Evolutionary conservation across 2,888 invertebrate genomes (phyloP).

Genomic region (Limulus polyphemus): DNA sequence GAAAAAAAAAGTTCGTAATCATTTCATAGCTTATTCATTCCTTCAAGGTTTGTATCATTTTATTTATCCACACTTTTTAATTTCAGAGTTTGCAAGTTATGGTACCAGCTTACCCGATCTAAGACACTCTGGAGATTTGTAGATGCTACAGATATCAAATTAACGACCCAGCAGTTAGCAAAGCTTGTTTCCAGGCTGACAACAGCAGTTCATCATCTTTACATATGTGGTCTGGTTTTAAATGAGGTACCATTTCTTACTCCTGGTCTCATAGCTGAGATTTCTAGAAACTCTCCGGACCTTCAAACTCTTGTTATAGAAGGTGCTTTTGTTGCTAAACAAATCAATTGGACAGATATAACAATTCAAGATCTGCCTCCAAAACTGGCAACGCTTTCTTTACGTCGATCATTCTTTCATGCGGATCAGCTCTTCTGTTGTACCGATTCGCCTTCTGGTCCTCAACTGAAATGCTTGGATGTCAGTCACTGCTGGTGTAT

Average conservation of each 20-base stretch:
- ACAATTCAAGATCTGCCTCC: neutral
- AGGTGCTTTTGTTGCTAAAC: slow-evolving; percentile 1
- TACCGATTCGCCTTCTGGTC: neutral
- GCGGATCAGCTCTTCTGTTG: neutral
- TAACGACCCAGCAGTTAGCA: neutral
- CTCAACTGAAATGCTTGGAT: neutral
- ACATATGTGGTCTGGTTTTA: neutral
- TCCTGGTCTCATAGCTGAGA: neutral
- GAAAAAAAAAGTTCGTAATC: too few species aligned
- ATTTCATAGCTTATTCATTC: too few species aligned
- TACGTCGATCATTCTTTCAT: neutral
- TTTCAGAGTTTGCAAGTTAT: neutral
- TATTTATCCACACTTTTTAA: neutral
- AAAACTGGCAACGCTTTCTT: neutral
- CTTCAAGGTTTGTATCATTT: too few species aligned
- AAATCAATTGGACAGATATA: neutral
- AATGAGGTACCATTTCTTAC: neutral
- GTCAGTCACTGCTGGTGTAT: slow-evolving; percentile 1
- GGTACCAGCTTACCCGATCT: slow-evolving; percentile 1
- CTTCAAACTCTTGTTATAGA: slow-evolving; percentile 1
- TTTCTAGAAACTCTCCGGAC: neutral
- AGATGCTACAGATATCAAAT: neutral
- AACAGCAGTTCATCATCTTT: neutral
- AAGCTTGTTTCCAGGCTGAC: neutral
- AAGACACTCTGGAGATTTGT: neutral